Conservation (phyloP, 2,888 invertebrate genomes). For the Rotaria socialis region DNA sequence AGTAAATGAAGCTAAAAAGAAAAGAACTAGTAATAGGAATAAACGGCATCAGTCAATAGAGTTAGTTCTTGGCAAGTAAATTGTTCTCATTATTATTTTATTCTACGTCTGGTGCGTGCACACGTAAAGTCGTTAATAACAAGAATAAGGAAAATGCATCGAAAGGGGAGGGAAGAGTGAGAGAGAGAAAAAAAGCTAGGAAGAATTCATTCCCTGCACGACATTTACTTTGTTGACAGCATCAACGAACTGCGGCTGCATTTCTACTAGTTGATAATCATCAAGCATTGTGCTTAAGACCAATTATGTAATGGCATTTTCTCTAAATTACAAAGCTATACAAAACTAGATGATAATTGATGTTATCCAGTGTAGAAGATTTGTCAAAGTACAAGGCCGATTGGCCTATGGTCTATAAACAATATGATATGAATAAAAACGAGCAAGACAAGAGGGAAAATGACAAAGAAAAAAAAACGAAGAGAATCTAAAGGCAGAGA, state of each 20-base stretch:
- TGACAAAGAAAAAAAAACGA: not conserved
- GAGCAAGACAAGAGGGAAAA: not conserved
- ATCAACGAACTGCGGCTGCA: not conserved
- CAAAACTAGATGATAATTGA: not conserved
- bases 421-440: not conserved
- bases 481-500: not conserved
- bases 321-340: not conserved
- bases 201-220: not conserved
- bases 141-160: not conserved
- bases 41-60: not conserved
- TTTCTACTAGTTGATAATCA: not conserved
- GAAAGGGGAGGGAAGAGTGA: not conserved
- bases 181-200: not conserved
- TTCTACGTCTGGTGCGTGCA: not conserved
- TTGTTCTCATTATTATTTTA: not conserved
- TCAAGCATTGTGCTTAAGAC: not conserved
- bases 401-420: not conserved
- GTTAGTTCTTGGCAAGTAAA: constrained; percentile 16
- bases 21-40: not conserved
- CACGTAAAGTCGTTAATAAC: not conserved
- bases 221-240: constrained; percentile 2
- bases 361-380: not conserved
- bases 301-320: not conserved
- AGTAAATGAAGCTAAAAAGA: constrained; percentile 8
- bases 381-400: not conserved